Evolutionary conservation across 2,797 vertebrate genomes (phyloP).

Genomic region (Characodon lateralis): DNA sequence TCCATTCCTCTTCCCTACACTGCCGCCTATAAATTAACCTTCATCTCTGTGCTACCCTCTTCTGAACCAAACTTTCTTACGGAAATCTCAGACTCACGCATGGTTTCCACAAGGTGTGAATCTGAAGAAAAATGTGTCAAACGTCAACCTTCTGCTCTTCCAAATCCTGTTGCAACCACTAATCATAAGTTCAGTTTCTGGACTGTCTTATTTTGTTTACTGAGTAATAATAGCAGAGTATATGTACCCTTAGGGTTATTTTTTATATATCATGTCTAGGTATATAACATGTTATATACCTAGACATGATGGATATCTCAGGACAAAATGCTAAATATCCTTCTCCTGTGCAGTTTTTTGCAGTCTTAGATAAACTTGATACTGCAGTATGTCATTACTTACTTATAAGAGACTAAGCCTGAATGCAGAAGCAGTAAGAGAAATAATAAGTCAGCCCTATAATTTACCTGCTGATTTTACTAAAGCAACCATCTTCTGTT

Average conservation of each 20-base stretch:
- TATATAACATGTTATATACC: too few relatives aligned
- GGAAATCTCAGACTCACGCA: constrained; percentile 5
- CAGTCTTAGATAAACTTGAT: too few relatives aligned
- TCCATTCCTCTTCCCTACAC: background rate
- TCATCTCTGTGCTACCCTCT: constrained; percentile 35
- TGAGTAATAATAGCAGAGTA: background rate
- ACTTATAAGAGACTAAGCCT: too few relatives aligned
- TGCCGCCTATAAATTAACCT: background rate
- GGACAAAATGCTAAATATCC: too few relatives aligned
- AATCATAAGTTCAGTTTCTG: background rate
- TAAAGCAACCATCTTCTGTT: too few relatives aligned
- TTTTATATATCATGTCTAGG: background rate
- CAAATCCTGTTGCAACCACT: background rate
- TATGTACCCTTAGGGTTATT: background rate
- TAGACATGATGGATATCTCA: too few relatives aligned
- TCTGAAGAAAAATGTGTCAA: background rate
- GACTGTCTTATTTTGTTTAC: background rate
- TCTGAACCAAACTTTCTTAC: constrained; percentile 28
- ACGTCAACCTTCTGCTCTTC: background rate
- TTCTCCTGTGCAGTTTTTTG: too few relatives aligned
- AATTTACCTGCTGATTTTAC: too few relatives aligned
- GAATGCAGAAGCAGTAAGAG: too few relatives aligned
- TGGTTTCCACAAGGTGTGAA: background rate
- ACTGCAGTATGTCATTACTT: too few relatives aligned
- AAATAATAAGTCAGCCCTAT: too few relatives aligned